phyloP scores from a whole-genome alignment of 2,888 invertebrate genomes.

The Lymantria monacha region DNA sequence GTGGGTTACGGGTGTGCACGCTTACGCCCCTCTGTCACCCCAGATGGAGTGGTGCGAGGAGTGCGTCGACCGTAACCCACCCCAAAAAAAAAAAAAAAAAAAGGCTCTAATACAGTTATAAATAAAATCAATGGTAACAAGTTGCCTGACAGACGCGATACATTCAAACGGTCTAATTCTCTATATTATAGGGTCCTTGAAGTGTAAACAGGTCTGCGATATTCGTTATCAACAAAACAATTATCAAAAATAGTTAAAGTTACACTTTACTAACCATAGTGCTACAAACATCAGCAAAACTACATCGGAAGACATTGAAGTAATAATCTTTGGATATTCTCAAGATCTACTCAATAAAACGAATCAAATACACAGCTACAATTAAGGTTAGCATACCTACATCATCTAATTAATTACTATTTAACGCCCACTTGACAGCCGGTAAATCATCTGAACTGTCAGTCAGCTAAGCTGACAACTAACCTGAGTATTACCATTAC shows the following conservation, averaged over 20 bases:
- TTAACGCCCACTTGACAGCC: background rate
- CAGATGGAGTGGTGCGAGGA: no score
- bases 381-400: slow-evolving; percentile 2
- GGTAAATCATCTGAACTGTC: background rate
- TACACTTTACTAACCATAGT: slow-evolving; percentile 1
- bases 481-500: background rate
- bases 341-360: background rate
- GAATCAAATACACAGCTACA: slow-evolving; percentile 1
- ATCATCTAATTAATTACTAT: background rate
- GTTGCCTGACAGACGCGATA: no score
- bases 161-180: no score
- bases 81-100: no score
- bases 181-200: no score
- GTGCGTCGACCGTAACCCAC: no score
- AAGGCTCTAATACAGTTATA: no score
- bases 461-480: background rate
- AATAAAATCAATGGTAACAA: no score
- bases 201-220: background rate
- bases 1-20: no score
- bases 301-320: slow-evolving; percentile 2
- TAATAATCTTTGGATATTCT: slow-evolving; percentile 1
- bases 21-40: no score
- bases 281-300: slow-evolving; percentile 2
- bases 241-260: slow-evolving; percentile 2
- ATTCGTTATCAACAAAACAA: background rate